phyloP scores from a whole-genome alignment of 2,113 vertebrate genomes.

The Tamias sibiricus region DNA sequence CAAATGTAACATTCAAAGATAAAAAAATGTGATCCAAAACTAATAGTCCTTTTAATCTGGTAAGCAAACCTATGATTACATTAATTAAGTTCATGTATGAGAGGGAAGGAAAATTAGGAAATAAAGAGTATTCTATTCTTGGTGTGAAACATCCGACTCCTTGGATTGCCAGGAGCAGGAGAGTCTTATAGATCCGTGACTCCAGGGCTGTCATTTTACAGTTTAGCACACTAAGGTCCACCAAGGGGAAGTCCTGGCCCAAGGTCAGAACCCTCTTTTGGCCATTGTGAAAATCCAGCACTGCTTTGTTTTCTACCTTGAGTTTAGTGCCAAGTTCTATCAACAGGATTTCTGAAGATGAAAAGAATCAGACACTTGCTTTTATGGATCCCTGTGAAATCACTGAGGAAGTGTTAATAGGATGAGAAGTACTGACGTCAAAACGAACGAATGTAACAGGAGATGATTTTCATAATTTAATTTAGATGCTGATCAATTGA shows the following conservation, averaged over 20 bases:
- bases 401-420: slow-evolving; percentile 50
- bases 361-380: slow-evolving; percentile 9
- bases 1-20: background rate
- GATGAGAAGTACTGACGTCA: slow-evolving; percentile 51
- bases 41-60: background rate
- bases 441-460: slow-evolving; percentile 55
- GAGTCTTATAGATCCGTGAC: background rate
- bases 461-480: slow-evolving; percentile 56
- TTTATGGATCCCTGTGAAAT: slow-evolving; percentile 58
- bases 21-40: background rate
- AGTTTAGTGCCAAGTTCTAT: background rate
- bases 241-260: background rate
- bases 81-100: background rate
- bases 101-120: background rate
- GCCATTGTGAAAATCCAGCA: background rate
- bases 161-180: background rate
- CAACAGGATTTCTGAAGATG: slow-evolving; percentile 38
- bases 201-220: background rate
- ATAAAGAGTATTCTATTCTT: background rate
- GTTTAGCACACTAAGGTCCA: background rate
- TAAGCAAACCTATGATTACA: background rate
- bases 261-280: background rate
- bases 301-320: slow-evolving; percentile 2
- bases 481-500: slow-evolving; percentile 17
- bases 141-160: background rate